Evolutionary conservation across 1,140 invertebrate species (phyloP), one percentile per base, ranked within the genome.

Genomic region (Centruroides vittatus): DNA sequence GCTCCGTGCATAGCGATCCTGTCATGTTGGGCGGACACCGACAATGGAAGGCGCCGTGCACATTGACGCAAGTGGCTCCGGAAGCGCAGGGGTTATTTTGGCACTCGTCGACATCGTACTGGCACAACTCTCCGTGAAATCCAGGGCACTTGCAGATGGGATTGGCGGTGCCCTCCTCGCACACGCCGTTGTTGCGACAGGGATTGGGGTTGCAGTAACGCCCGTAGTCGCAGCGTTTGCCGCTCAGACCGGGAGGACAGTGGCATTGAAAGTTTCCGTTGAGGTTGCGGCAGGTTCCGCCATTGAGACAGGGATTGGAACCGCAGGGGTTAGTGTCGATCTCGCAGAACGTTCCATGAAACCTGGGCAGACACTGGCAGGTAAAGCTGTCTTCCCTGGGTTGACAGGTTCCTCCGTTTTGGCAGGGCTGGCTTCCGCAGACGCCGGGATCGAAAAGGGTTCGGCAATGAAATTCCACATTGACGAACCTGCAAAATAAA

Each of bases 281-380:
- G 54, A 71, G 58, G 67, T 75, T 76, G 55, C 72, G 66, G 73
- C 88, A 89, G 57, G 79, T 77, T 6, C 85, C 86, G 34, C 89
- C 86, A 72, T 90, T 87, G 5, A 93, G 79, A 75, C 93, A 97
- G 0, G 93, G 93, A 11, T 82, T 82, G 11, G 87, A 88, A 1
- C 84, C 86, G 72, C 93, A 97, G 5, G 93, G 90, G 75, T 94
- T 87, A 9, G 81, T 81, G 72, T 96, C 92, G n/a, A 64, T 59
- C 61, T 64, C 63, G 53, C 63, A 64, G 47, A 53, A 47, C 36
- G 59, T 49, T 41, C 63, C 63, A 10, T 59, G 48, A 58, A 64
- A 64, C n/a, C 63, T 53, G 13, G 63, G 48, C 11, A 61, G 51
- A 47, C 63, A 64, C 46, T 61, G 63, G 36, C 63, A 64, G 23